Evolutionary conservation across 2,113 vertebrate species (phyloP).

Genomic region (Natator depressus): DNA sequence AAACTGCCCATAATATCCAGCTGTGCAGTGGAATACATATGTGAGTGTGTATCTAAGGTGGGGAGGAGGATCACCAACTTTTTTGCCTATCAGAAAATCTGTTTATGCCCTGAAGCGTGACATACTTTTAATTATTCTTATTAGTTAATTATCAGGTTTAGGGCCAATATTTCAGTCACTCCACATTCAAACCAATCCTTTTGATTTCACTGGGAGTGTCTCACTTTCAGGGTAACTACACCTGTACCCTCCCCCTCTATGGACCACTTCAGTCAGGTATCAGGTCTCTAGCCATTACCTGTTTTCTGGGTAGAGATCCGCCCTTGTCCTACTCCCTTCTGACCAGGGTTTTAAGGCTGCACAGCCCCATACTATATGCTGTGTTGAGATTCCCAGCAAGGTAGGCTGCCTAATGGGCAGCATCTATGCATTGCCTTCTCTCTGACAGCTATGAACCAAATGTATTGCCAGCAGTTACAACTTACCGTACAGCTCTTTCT

Average conservation of each 20-base stretch:
- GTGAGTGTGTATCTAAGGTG: not conserved
- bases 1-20: not conserved
- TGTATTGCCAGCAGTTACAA: no score
- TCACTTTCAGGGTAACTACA: not conserved
- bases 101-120: not conserved
- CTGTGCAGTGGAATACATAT: not conserved
- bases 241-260: not conserved
- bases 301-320: not conserved
- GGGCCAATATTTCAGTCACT: not conserved
- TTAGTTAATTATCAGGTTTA: not conserved
- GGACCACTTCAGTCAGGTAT: not conserved
- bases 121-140: not conserved
- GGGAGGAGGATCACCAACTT: not conserved
- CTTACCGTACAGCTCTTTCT: no score
- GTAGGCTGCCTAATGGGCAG: not conserved
- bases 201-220: not conserved
- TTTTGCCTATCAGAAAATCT: not conserved
- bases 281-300: not conserved
- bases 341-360: not conserved
- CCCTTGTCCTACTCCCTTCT: not conserved
- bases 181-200: not conserved
- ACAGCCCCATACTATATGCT: no score
- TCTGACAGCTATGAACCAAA: no score
- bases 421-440: no score
- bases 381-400: not conserved